Conservation (phyloP, 2,113 vertebrate genomes). For the Lonchura striata region DNA sequence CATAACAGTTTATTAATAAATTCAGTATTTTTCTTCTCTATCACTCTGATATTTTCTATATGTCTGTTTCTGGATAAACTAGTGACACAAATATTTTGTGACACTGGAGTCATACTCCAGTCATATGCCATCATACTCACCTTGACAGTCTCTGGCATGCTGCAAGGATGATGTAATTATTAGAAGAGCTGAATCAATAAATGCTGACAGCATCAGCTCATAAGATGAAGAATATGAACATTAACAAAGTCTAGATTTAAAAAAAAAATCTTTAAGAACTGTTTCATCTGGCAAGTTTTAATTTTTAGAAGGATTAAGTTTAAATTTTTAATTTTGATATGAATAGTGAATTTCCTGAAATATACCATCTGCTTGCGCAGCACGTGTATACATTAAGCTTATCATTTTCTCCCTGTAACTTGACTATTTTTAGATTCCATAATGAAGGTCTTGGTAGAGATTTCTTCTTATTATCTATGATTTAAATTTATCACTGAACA, state of each 20-base stretch:
- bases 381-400: background rate
- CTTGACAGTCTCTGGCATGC: conserved; percentile 12
- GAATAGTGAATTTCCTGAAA: background rate
- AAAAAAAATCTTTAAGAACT: background rate
- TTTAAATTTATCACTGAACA: conserved; percentile 5
- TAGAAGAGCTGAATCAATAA: conserved; percentile 53
- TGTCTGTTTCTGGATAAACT: background rate
- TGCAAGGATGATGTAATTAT: conserved; percentile 33
- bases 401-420: background rate
- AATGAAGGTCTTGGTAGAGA: background rate
- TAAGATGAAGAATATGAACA: conserved; percentile 13
- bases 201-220: conserved; percentile 29
- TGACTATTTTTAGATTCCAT: background rate
- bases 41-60: background rate
- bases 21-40: background rate
- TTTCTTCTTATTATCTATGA: background rate
- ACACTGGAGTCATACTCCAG: conserved; percentile 5
- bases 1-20: conserved; percentile 5
- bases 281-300: background rate
- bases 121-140: conserved; percentile 21
- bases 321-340: background rate
- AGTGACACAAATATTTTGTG: conserved; percentile 25
- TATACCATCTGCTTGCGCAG: background rate
- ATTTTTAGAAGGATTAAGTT: background rate
- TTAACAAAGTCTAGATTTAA: conserved; percentile 2